These are phyloP conservation scores for Geodia barretti DNA, from an alignment of 37 sponge, comb jelly and placozoan genomes.

Conservation along the genomic window DNA sequence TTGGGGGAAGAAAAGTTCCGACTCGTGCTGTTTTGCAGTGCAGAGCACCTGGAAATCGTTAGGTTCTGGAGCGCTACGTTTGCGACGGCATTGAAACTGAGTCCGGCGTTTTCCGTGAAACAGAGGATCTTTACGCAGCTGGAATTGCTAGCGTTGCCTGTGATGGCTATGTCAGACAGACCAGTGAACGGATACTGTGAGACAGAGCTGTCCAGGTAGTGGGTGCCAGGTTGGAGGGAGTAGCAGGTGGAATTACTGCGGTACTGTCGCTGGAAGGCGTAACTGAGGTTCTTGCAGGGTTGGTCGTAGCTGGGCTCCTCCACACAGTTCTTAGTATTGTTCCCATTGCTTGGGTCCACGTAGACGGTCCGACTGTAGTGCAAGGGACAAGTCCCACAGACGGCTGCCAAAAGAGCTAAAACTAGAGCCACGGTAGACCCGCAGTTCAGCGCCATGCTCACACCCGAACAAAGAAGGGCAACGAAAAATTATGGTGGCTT, in stretches of 20 bases:
- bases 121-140: background rate
- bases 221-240: background rate
- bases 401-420: background rate
- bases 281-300: slow-evolving; percentile 10
- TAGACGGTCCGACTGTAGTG: background rate
- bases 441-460: too few relatives aligned
- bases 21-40: slow-evolving; percentile 55
- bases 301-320: background rate
- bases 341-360: background rate
- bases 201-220: slow-evolving; percentile 1
- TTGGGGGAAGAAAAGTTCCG: background rate
- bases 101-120: background rate
- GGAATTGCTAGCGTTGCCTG: slow-evolving; percentile 5
- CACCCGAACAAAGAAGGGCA: too few relatives aligned
- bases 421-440: too few relatives aligned
- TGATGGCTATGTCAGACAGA: slow-evolving; percentile 22
- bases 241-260: slow-evolving; percentile 3
- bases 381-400: background rate
- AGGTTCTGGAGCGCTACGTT: too few relatives aligned
- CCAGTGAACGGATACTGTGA: too few relatives aligned
- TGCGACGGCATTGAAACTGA: too few relatives aligned
- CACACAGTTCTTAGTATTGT: background rate
- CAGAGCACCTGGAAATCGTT: too few relatives aligned
- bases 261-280: slow-evolving; percentile 9
- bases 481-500: too few relatives aligned